These are phyloP conservation scores for Ranitomeya variabilis DNA, from an alignment of 2,113 vertebrate species.

Conservation along the genomic window DNA sequence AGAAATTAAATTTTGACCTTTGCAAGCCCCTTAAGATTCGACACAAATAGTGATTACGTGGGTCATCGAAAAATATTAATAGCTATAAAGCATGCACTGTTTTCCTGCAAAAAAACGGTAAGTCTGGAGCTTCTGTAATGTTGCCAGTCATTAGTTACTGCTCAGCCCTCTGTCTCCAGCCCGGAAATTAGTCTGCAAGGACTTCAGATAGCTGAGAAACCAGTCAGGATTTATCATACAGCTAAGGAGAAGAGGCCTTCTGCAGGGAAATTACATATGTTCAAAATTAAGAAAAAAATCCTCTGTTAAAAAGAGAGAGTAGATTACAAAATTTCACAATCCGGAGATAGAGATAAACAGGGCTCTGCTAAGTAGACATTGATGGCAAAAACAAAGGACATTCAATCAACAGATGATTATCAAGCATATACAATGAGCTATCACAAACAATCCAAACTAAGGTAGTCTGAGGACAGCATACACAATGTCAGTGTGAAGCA, in stretches of 20 bases:
- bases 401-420: conserved; percentile 1
- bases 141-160: conserved; percentile 63
- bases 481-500: background rate
- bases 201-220: conserved; percentile 64
- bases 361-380: conserved; percentile 25
- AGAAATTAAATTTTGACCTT: conserved; percentile 44
- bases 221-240: conserved; percentile 66
- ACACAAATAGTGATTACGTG: background rate
- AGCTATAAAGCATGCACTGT: conserved; percentile 56
- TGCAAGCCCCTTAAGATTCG: conserved; percentile 35
- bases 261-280: conserved; percentile 62
- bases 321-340: conserved; percentile 60
- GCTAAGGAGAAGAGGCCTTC: conserved; percentile 59
- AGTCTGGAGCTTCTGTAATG: conserved; percentile 62
- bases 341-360: conserved; percentile 35
- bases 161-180: conserved; percentile 65
- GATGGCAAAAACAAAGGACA: background rate
- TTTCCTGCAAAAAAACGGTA: conserved; percentile 60
- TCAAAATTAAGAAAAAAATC: conserved; percentile 62
- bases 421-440: background rate
- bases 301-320: conserved; percentile 58
- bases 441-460: conserved; percentile 3
- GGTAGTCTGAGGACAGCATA: conserved; percentile 9
- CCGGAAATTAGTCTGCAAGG: conserved; percentile 65
- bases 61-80: conserved; percentile 20